These are phyloP conservation scores for Rhingia rostrata DNA, from an alignment of 2,888 invertebrate species.

Conservation along the genomic window DNA sequence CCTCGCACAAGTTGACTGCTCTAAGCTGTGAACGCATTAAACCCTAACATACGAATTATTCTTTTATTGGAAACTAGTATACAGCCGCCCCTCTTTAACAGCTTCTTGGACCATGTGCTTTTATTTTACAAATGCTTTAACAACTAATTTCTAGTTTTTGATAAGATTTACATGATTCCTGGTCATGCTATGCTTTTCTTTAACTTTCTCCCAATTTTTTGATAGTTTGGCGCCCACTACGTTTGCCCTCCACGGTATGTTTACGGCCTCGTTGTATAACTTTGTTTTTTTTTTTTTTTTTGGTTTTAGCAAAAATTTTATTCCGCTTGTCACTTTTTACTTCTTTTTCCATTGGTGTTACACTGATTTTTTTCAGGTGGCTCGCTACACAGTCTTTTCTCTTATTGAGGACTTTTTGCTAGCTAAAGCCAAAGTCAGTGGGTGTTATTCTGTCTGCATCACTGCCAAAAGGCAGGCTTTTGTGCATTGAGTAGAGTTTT, in stretches of 20 bases:
- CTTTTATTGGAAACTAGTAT: no score
- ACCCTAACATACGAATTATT: no score
- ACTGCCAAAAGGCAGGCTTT: no score
- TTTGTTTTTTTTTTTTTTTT: constrained; percentile 25
- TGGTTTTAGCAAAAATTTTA: constrained; percentile 19
- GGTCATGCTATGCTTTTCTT: constrained; percentile 55
- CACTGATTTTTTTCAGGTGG: constrained; percentile 2
- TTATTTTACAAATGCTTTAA: constrained; percentile 20
- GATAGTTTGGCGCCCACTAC: constrained; percentile 57
- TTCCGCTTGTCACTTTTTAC: constrained; percentile 9
- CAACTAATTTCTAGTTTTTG: constrained; percentile 27
- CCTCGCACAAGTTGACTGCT: no score
- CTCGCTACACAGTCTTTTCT: not conserved
- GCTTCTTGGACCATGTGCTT: constrained; percentile 23
- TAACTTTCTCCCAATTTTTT: constrained; percentile 43
- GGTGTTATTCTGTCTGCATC: no score
- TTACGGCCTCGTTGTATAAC: constrained; percentile 39
- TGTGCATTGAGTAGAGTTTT: no score
- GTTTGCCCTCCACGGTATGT: constrained; percentile 71
- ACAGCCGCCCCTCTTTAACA: not conserved
- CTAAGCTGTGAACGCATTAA: no score
- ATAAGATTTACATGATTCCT: constrained; percentile 12
- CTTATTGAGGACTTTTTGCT: not conserved
- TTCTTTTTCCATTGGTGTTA: not conserved
- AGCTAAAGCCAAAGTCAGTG: not conserved